Conservation (phyloP, 37 sponge, comb jelly and placozoan species). For the Bolinopsis microptera region DNA sequence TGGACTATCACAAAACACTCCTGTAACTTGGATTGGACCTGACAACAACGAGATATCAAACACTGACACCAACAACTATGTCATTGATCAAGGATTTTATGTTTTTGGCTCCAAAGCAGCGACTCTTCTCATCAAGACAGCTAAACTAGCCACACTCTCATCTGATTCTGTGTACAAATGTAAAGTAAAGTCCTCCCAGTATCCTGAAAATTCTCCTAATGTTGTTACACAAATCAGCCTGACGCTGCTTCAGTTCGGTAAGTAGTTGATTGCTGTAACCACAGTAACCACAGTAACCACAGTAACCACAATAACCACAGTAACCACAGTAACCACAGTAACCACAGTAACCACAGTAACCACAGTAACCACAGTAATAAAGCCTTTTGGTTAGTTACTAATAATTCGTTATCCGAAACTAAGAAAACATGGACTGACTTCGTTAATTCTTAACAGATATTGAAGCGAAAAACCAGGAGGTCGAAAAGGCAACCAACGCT, state of each 20-base stretch:
- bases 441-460: no score
- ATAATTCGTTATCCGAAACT: no score
- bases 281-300: no score
- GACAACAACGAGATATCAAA: neutral
- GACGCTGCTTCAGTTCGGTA: neutral
- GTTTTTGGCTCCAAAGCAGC: neutral
- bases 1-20: neutral
- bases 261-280: no score
- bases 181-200: neutral
- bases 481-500: neutral
- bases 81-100: neutral
- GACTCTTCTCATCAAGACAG: neutral
- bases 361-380: no score
- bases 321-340: no score
- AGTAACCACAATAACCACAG: no score
- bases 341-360: no score
- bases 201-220: neutral
- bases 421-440: no score
- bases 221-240: neutral
- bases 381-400: no score
- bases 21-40: neutral
- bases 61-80: neutral
- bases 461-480: neutral
- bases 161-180: neutral
- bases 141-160: neutral